These are phyloP conservation scores for Picus viridis DNA, from an alignment of 2,797 vertebrate genomes.

Conservation along the genomic window DNA sequence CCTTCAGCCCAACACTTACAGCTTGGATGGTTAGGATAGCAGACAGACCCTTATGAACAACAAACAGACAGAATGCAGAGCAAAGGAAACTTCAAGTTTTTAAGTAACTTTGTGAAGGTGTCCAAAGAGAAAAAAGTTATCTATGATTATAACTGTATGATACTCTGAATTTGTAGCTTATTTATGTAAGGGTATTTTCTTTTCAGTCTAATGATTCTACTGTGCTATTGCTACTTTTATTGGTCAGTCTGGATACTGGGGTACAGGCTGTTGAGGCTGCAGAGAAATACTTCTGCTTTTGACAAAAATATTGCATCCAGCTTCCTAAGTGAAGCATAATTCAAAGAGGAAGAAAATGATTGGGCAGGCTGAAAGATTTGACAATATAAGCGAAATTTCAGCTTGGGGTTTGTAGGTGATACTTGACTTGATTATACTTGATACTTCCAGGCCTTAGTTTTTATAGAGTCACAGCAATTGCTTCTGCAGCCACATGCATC, in stretches of 20 bases:
- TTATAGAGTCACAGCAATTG: neutral
- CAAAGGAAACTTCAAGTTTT: neutral
- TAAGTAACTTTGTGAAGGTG: neutral
- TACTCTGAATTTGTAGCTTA: neutral
- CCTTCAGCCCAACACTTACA: too few species aligned
- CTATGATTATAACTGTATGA: neutral
- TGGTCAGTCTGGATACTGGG: neutral
- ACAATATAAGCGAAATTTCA: neutral
- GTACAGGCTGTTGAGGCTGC: neutral
- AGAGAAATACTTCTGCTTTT: neutral
- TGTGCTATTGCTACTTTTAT: neutral
- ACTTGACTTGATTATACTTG: neutral
- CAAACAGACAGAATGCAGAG: neutral
- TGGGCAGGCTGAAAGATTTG: neutral
- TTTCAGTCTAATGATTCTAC: neutral
- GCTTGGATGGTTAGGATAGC: neutral
- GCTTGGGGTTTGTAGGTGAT: neutral
- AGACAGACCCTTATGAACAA: neutral
- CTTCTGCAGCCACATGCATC: neutral
- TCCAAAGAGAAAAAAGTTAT: neutral
- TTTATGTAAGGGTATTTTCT: neutral
- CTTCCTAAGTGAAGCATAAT: neutral
- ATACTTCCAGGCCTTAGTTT: neutral
- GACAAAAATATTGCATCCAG: neutral
- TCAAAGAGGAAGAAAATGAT: neutral